Conservation (phyloP, 2,888 invertebrate genomes). For the Elysia crispata region DNA sequence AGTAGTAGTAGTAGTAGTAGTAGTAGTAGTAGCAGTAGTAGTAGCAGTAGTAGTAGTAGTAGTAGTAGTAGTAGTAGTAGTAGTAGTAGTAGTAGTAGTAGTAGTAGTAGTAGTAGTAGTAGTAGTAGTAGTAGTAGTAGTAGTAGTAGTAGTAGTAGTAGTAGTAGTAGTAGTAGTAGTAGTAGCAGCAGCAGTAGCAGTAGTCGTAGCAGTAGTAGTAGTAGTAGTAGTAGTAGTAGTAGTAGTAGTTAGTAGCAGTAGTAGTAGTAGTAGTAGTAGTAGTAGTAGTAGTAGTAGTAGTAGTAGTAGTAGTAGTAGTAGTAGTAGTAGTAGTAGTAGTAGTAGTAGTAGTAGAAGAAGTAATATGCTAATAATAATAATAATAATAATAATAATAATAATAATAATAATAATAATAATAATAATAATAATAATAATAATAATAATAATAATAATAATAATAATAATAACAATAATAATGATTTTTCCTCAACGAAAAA, state of each 20-base stretch:
- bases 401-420: background rate
- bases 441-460: background rate
- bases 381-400: background rate
- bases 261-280: background rate
- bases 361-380: background rate
- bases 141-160: conserved; percentile 15
- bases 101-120: background rate
- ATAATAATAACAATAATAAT: background rate
- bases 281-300: conserved; percentile 7
- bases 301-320: conserved; percentile 24
- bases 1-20: background rate
- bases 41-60: conserved; percentile 11
- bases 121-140: conserved; percentile 16
- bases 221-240: background rate
- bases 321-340: conserved; percentile 16
- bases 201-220: background rate
- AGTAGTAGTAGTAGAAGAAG: background rate
- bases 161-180: conserved; percentile 7
- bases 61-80: conserved; percentile 3
- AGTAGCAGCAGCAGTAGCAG: background rate
- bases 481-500: too few relatives aligned
- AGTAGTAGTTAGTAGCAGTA: too few relatives aligned
- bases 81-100: conserved; percentile 2
- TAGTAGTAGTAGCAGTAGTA: conserved; percentile 15
- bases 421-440: background rate